Conservation (phyloP, 2,797 vertebrate species). For the Acrossocheilus wenchowensis region DNA sequence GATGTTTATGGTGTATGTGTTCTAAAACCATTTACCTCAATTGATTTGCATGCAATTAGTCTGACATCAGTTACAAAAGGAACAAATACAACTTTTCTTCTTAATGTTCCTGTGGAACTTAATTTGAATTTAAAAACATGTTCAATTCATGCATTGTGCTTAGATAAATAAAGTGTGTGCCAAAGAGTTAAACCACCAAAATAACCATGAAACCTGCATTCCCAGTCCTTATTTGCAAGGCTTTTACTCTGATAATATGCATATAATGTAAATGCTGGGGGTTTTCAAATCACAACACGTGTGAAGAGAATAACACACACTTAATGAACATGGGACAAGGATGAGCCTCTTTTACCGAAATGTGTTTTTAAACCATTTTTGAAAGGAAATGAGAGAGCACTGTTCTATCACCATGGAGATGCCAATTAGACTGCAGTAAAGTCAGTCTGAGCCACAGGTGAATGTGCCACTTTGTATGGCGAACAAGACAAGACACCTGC, state of each 20-base stretch:
- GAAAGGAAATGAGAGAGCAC: neutral
- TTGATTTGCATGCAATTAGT: neutral
- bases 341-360: neutral
- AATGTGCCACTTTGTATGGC: neutral
- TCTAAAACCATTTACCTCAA: neutral
- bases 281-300: neutral
- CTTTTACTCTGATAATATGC: neutral
- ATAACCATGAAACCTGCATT: neutral
- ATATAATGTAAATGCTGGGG: neutral
- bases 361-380: constrained; percentile 25
- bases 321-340: constrained; percentile 13
- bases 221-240: neutral
- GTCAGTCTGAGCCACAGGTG: neutral
- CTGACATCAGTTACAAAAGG: neutral
- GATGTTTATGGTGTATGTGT: neutral
- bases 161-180: neutral
- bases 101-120: neutral
- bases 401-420: constrained; percentile 32
- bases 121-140: neutral
- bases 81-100: neutral
- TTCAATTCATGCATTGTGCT: neutral
- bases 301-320: neutral
- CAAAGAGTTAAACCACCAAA: neutral
- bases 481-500: constrained; percentile 19
- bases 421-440: constrained; percentile 33